Evolutionary conservation across 2,797 vertebrate genomes (phyloP).

Genomic region (Distichodus sexfasciatus): DNA sequence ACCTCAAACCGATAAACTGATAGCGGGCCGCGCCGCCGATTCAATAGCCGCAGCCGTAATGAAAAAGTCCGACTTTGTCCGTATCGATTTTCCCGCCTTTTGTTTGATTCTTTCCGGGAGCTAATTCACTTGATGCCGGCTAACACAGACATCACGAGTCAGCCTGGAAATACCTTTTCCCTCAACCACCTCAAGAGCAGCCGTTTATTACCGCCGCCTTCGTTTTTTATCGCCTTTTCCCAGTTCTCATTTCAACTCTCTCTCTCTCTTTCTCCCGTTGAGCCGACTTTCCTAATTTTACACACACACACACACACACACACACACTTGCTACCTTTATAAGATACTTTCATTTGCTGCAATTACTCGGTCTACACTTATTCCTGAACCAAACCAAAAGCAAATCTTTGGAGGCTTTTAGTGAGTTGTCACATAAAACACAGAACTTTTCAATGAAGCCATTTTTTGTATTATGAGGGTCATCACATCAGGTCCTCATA

Average conservation of each 20-base stretch:
- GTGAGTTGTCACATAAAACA: too few species aligned
- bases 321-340: not conserved
- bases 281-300: not conserved
- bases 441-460: too few species aligned
- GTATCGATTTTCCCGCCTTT: conserved; percentile 67
- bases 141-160: conserved; percentile 47
- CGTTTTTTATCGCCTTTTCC: not conserved
- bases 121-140: conserved; percentile 57
- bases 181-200: conserved; percentile 4
- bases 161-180: conserved; percentile 39
- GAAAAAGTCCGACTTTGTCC: conserved; percentile 61
- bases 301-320: not conserved
- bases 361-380: too few species aligned
- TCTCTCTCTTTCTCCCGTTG: conserved; percentile 9
- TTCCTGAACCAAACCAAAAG: too few species aligned
- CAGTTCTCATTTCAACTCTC: conserved; percentile 3
- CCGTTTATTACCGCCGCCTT: conserved; percentile 27
- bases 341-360: too few species aligned
- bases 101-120: conserved; percentile 53
- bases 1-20: conserved; percentile 67
- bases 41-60: conserved; percentile 60
- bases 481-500: too few species aligned
- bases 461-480: too few species aligned
- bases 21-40: conserved; percentile 56
- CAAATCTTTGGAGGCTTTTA: too few species aligned